Percentiles rank a stretch among this genome's conserved stretches.
Evolutionary conservation across 2,888 invertebrate species (phyloP).

Genomic region (Tanypteryx hageni): DNA sequence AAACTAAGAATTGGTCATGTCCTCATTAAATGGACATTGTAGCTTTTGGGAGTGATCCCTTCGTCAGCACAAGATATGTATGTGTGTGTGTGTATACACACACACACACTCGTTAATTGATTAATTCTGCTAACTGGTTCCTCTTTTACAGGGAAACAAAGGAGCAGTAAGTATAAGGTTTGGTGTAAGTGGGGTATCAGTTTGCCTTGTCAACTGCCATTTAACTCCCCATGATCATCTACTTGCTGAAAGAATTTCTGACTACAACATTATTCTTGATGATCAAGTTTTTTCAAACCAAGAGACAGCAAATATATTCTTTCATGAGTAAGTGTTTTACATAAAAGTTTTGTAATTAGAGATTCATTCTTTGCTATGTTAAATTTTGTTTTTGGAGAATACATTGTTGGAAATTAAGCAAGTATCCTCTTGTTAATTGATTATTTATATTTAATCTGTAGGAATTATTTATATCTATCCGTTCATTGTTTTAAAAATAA

Average conservation of each 20-base stretch:
- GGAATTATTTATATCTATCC: too few species aligned
- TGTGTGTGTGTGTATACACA: too few species aligned
- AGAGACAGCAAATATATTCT: constrained; percentile 90
- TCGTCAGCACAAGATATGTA: too few species aligned
- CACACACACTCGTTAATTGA: not conserved
- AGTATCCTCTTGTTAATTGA: too few species aligned
- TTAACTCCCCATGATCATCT: constrained; percentile 93
- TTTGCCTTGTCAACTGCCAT: constrained; percentile 93
- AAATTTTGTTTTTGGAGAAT: too few species aligned
- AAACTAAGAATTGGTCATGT: not conserved
- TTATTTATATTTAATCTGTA: too few species aligned
- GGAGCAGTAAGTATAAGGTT: constrained; percentile 94
- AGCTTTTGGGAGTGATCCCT: too few species aligned
- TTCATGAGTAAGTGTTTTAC: constrained; percentile 87
- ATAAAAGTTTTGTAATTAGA: not conserved
- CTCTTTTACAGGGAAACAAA: constrained; percentile 90
- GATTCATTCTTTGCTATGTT: too few species aligned
- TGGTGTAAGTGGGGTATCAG: constrained; percentile 90
- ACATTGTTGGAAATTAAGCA: too few species aligned
- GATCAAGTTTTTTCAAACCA: constrained; percentile 87
- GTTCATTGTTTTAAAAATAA: too few species aligned
- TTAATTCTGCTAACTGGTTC: constrained; percentile 14
- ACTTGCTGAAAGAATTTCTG: constrained; percentile 89
- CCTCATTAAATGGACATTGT: not conserved
- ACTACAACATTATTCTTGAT: constrained; percentile 91